Conservation (phyloP, 2,113 vertebrate species). For the Hippolais icterina region DNA sequence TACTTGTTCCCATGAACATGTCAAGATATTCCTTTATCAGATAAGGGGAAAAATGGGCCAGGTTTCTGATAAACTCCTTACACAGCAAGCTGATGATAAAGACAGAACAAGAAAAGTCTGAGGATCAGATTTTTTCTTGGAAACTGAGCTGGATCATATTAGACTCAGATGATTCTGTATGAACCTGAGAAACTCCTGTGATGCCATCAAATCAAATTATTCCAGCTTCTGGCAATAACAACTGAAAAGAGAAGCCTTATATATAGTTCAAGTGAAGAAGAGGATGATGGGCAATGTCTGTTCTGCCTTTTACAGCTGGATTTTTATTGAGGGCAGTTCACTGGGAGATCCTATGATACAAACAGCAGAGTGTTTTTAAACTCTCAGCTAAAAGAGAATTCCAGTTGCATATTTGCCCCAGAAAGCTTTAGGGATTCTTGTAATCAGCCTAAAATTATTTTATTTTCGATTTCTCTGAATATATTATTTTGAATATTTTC, state of each 20-base stretch:
- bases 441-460: background rate
- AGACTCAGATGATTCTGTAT: background rate
- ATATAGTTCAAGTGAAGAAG: background rate
- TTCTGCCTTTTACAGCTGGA: slow-evolving; percentile 3
- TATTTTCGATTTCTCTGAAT: background rate
- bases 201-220: background rate
- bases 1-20: background rate
- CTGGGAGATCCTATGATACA: background rate
- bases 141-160: background rate
- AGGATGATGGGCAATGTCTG: background rate
- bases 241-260: background rate
- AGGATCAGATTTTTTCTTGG: background rate
- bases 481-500: background rate
- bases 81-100: background rate
- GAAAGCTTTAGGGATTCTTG: background rate
- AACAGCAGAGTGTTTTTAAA: slow-evolving; percentile 7
- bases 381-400: background rate
- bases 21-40: background rate
- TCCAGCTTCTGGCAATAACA: background rate
- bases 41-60: background rate
- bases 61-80: background rate
- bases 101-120: background rate
- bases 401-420: background rate
- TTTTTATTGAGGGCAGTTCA: background rate
- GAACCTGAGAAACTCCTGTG: background rate